Conservation (phyloP, 2,888 invertebrate species). For the Seira ritae region DNA sequence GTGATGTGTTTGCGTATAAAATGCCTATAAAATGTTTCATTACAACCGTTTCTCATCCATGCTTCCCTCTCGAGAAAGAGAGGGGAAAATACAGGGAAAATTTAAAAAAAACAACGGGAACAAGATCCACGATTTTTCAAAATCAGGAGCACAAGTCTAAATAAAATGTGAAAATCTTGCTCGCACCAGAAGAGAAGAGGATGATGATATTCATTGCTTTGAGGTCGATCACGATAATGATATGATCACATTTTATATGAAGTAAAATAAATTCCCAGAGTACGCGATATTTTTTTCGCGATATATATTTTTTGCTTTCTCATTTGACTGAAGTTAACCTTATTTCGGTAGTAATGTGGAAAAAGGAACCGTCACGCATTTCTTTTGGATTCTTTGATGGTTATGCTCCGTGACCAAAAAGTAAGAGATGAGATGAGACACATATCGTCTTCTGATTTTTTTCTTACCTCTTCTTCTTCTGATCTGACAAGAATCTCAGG, state of each 20-base stretch:
- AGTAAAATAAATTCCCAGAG: neutral
- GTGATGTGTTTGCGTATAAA: constrained; percentile 9
- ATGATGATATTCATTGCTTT: constrained; percentile 11
- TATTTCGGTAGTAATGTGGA: constrained; percentile 9
- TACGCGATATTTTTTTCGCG: too few relatives aligned
- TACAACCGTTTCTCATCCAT: constrained; percentile 48
- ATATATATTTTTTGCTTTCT: neutral
- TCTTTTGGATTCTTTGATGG: constrained; percentile 49
- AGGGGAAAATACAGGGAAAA: neutral
- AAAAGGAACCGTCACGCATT: constrained; percentile 46
- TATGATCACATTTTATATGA: constrained; percentile 30
- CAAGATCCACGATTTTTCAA: constrained; percentile 16
- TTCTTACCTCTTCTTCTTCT: constrained; percentile 24
- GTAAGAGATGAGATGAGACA: constrained; percentile 49
- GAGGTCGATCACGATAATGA: constrained; percentile 17
- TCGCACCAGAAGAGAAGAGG: too few relatives aligned
- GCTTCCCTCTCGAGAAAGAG: constrained; percentile 7
- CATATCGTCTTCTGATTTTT: constrained; percentile 13
- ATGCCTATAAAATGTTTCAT: constrained; percentile 54
- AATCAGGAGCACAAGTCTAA: constrained; percentile 11
- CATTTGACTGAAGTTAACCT: constrained; percentile 5
- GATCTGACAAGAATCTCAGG: constrained; percentile 60
- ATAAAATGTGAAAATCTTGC: neutral
- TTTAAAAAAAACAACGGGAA: constrained; percentile 37
- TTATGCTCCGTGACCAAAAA: constrained; percentile 65